These are phyloP conservation scores for Bufotes viridis DNA, from an alignment of 2,797 vertebrate genomes.

Conservation along the genomic window DNA sequence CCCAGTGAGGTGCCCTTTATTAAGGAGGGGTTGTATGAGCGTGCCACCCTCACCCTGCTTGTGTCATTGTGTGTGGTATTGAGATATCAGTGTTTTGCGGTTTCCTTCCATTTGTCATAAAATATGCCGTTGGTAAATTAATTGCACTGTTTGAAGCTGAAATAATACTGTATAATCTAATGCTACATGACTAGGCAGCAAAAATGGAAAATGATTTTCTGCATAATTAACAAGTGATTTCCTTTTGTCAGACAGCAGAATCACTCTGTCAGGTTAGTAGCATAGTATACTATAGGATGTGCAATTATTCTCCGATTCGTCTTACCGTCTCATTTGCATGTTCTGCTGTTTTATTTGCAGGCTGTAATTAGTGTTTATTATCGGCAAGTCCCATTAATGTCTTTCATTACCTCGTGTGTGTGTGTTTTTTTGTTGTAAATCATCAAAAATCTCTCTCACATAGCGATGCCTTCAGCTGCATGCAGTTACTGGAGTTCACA, in stretches of 20 bases:
- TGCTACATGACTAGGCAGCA: slow-evolving; percentile 48
- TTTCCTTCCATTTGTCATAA: slow-evolving; percentile 30
- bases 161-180: slow-evolving; percentile 52
- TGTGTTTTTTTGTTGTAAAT: neutral
- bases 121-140: neutral
- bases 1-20: neutral
- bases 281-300: slow-evolving; percentile 44
- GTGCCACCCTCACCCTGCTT: neutral
- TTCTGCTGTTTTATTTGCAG: slow-evolving; percentile 64
- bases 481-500: neutral
- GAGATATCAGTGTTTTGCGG: slow-evolving; percentile 1
- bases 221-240: slow-evolving; percentile 66
- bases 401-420: slow-evolving; percentile 33
- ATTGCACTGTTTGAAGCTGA: slow-evolving; percentile 34
- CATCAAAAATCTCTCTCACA: slow-evolving; percentile 17
- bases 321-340: slow-evolving; percentile 57
- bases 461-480: neutral
- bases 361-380: slow-evolving; percentile 58
- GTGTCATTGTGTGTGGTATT: slow-evolving; percentile 8
- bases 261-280: slow-evolving; percentile 74
- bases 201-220: slow-evolving; percentile 41
- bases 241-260: slow-evolving; percentile 74
- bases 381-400: slow-evolving; percentile 38
- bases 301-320: slow-evolving; percentile 58
- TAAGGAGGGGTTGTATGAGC: neutral